Evolutionary conservation across 2,797 vertebrate genomes (phyloP), one percentile per base, ranked within the genome.

Genomic region (Graptemys geographica): DNA sequence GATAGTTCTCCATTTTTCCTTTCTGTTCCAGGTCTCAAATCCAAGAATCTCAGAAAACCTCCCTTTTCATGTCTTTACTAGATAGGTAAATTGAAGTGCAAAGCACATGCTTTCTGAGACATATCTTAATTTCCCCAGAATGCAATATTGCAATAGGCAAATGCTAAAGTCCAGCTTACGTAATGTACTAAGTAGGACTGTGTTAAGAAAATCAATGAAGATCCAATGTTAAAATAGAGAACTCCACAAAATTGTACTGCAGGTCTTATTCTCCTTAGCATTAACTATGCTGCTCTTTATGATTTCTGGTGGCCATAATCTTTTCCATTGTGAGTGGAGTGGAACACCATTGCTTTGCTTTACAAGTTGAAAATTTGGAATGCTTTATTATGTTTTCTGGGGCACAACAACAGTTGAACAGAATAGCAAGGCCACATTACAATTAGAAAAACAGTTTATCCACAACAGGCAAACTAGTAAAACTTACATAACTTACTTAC

Each of bases 361-460:
- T 81, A 74, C 52, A 94, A 90, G 69, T 37, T 87, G 94, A 86
- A 95, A 86, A 87, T 89, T 83, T 94, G 86, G 83, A 96, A 83
- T 49, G 41, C 92, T 55, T 88, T 49, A 72, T 72, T 25, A 23
- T 41, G 69, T 72, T 72, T 41, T n/a, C 69, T 41, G 37, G n/a
- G 37, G 69, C 9, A 86, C 86, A 81, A 84, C 33, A 93, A 96
- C 92, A 94, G 93, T 82, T 28, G 86, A 96, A 88, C 79, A 86
- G 11, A 76, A 47, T 90, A 96, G 80, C 85, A 59, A 91, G 33
- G 83, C 92, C 41, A 49, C 44, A 78, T 49, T 31, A 15, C 44
- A 47, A 49, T 78, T 47, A 28, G 86, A 1, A 93, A 81, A 92
- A 88, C 27, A 23, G 79, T 2, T 57, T 62, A 83, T 33, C 44